Base-by-base conservation (phyloP, 2,888 invertebrate genomes). In the Halocaridina rubra region DNA sequence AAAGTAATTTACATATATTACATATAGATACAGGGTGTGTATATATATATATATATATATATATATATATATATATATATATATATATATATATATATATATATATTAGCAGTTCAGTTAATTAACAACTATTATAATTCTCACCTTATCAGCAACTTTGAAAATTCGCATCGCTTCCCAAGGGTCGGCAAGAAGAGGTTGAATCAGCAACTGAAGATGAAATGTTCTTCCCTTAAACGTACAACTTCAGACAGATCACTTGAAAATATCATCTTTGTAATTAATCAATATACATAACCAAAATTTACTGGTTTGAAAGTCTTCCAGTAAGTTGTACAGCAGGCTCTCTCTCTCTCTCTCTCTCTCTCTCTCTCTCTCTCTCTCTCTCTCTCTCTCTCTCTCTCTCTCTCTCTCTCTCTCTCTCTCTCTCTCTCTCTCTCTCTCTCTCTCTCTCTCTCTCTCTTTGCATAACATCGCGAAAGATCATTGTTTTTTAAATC, bases 71-170 rank as follows among this genome's bases (percentile, higher is more conserved):
- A 39, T 30, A 39, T 13, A 46, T 30, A 75, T 30, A 75, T 30
- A 75, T 30, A 46, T 30, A 75, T 30, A 72, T 27, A 7, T 5
- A 7, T 24, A 72, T 30, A 71, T 19, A 71, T 19, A 71, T 29
- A 71, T 19, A 71, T 19, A 29, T 16, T n/a, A 10, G n/a, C 39
- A n/a, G 3, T 1, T n/a, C 16, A 27, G 7, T 24, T 10, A 4
- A 10, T 32, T 3, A 71, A 1, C 1, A 16, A 71, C 3, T 30
- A n/a, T 5, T 4, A 27, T 0, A 3, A 27, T n/a, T 22, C 75
- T 61, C 27, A 78, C 85, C 85, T 85, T 85, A 27, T 85, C 85
- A 0, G 77, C 53, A 27, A 81, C 8, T 22, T 76, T 69, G 19
- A 85, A 64, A 1, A 76, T 0, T 0, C 16, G 57, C n/a, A 33